These are phyloP conservation scores for Neocrepidodera transversa DNA, from an alignment of 2,888 invertebrate species.

Conservation along the genomic window DNA sequence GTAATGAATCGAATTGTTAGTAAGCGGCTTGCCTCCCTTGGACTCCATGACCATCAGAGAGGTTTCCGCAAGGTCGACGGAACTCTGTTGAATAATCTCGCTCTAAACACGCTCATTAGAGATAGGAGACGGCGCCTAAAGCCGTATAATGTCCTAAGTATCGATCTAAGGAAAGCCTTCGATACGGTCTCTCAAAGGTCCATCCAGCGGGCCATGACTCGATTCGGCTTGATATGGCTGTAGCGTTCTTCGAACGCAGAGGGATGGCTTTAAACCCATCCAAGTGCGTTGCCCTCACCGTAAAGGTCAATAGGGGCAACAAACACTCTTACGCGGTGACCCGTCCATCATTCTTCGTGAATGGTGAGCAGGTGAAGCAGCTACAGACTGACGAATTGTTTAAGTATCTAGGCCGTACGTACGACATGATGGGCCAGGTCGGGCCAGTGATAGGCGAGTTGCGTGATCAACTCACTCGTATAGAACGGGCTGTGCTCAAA, in stretches of 20 bases:
- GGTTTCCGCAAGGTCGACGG: constrained; percentile 54
- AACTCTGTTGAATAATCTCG: constrained; percentile 51
- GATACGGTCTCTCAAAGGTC: constrained; percentile 40
- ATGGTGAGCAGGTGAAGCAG: no score
- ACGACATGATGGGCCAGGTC: no score
- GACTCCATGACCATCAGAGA: constrained; percentile 42
- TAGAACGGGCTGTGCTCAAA: no score
- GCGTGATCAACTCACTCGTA: no score
- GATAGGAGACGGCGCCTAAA: not conserved
- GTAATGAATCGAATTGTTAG: constrained; percentile 45
- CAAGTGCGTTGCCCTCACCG: not conserved
- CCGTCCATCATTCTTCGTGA: no score
- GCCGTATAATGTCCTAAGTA: constrained; percentile 18
- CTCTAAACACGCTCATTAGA: constrained; percentile 43
- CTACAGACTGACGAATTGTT: no score
- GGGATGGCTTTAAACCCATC: no score
- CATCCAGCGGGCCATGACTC: constrained; percentile 28
- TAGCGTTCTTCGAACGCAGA: not conserved
- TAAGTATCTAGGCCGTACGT: no score
- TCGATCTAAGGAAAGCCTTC: constrained; percentile 42
- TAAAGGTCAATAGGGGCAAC: no score
- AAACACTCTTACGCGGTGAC: no score
- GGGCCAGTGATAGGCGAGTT: no score
- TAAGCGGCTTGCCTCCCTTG: constrained; percentile 14
- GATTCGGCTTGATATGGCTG: constrained; percentile 18